Conservation (phyloP, 2,888 invertebrate species). For the Steromphala cineraria region DNA sequence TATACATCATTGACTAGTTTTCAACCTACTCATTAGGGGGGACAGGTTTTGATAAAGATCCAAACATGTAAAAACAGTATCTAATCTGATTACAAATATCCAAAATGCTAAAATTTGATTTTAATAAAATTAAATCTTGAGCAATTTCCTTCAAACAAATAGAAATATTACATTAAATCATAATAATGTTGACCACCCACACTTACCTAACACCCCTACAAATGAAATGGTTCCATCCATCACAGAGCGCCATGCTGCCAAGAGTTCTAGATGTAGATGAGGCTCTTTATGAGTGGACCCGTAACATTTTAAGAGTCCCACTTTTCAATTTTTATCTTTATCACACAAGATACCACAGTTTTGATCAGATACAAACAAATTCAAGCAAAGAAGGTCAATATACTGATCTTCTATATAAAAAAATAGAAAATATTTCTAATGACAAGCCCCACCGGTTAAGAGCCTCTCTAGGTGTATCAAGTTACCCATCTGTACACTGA, state of each 20-base stretch:
- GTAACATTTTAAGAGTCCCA: neutral
- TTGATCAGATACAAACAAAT: neutral
- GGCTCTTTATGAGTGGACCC: neutral
- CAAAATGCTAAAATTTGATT: no score
- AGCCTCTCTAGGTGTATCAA: neutral
- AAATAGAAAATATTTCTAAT: neutral
- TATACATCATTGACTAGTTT: no score
- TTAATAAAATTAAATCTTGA: no score
- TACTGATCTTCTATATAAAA: neutral
- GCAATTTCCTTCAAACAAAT: neutral
- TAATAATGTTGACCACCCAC: neutral
- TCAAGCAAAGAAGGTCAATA: neutral
- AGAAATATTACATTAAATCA: neutral
- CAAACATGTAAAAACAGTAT: no score
- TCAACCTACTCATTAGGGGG: no score
- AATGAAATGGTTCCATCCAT: neutral
- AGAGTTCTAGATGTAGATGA: neutral
- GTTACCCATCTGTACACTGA: neutral
- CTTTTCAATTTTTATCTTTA: neutral
- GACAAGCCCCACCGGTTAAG: neutral
- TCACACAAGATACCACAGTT: neutral
- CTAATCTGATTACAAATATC: no score
- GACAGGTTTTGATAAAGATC: no score
- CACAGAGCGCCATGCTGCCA: neutral
- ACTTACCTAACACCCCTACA: neutral